Evolutionary conservation across 2,888 invertebrate genomes (phyloP).

Genomic region (Conomelus anceps): DNA sequence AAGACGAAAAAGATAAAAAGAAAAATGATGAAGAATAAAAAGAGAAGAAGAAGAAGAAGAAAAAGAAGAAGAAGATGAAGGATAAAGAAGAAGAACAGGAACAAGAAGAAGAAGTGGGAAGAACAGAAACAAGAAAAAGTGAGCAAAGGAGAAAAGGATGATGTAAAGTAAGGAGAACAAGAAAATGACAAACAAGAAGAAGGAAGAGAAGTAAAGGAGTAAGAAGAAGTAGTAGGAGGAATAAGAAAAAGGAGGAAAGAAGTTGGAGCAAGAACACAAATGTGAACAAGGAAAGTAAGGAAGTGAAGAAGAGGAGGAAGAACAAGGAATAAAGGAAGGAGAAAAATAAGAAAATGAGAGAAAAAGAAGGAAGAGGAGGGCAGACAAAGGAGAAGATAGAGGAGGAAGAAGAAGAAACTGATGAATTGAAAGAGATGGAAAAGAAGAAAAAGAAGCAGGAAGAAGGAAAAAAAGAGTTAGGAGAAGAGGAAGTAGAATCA

Average conservation of each 20-base stretch:
- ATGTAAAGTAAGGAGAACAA: background rate
- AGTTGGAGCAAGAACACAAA: background rate
- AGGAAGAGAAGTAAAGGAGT: background rate
- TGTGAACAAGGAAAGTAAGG: background rate
- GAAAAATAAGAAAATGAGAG: too few species aligned
- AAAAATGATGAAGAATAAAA: background rate
- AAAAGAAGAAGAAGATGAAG: too few species aligned
- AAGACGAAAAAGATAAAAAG: background rate
- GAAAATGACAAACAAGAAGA: background rate
- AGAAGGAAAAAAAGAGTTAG: background rate
- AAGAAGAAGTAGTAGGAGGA: background rate
- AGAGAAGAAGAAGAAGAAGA: too few species aligned
- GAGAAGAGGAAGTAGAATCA: background rate
- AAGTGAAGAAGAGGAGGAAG: too few species aligned
- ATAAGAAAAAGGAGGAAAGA: too few species aligned
- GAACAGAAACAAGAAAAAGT: background rate
- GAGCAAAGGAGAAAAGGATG: background rate
- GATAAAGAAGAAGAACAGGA: too few species aligned
- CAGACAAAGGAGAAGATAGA: background rate
- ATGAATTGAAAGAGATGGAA: background rate
- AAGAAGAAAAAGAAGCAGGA: background rate
- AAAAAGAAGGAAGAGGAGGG: background rate
- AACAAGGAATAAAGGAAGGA: too few species aligned
- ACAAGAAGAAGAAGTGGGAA: background rate
- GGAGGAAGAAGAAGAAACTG: background rate